Conservation (phyloP, 2,797 vertebrate genomes). For the Momotus momota region DNA sequence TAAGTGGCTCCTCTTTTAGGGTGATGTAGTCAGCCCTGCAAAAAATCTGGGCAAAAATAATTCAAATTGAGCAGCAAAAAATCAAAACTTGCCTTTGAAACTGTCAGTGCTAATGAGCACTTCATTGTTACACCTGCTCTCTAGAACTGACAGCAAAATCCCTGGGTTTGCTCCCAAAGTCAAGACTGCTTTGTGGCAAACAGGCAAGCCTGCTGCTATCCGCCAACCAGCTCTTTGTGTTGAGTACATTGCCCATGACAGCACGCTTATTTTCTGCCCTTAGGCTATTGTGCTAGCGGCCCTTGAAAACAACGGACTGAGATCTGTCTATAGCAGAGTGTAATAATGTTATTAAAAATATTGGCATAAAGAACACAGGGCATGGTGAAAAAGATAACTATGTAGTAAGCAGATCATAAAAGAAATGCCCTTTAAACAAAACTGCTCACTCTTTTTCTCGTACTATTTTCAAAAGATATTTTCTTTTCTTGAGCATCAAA, state of each 20-base stretch:
- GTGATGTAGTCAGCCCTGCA: neutral
- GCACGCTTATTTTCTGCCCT: constrained; percentile 53
- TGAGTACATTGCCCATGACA: constrained; percentile 35
- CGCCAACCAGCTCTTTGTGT: constrained; percentile 44
- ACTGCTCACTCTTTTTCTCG: neutral
- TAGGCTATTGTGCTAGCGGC: constrained; percentile 54
- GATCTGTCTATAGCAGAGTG: constrained; percentile 14
- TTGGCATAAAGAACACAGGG: constrained; percentile 40
- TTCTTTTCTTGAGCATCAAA: neutral
- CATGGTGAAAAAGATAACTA: neutral
- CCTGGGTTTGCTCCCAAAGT: constrained; percentile 39
- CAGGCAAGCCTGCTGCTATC: constrained; percentile 33
- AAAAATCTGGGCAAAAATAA: neutral
- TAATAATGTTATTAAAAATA: constrained; percentile 63
- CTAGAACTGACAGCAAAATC: constrained; percentile 46
- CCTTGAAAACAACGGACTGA: constrained; percentile 29
- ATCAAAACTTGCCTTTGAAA: constrained; percentile 13
- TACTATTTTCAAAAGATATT: neutral
- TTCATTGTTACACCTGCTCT: constrained; percentile 12
- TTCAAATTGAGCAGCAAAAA: neutral
- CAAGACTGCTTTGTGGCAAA: constrained; percentile 24
- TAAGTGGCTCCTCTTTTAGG: neutral
- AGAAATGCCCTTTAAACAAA: constrained; percentile 11
- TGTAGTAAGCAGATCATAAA: neutral
- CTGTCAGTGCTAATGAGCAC: constrained; percentile 29